Evolutionary conservation across 2,888 invertebrate genomes (phyloP).

Genomic region (Stenodera caucasica): DNA sequence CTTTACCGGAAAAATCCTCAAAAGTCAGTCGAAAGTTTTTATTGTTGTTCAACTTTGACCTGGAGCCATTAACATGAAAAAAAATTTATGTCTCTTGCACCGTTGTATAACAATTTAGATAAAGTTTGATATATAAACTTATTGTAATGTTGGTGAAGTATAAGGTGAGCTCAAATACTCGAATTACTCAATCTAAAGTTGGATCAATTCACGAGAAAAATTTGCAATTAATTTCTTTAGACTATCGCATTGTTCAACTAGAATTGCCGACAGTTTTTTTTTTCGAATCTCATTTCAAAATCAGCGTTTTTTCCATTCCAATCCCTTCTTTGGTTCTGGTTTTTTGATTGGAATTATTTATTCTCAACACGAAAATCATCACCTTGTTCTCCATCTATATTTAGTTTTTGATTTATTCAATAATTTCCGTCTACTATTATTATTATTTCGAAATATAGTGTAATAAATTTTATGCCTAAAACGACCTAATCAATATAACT

Average conservation of each 20-base stretch:
- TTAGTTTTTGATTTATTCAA: neutral
- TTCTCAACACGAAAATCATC: neutral
- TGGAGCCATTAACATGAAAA: neutral
- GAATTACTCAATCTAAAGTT: neutral
- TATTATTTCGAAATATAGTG: neutral
- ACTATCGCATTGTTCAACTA: neutral
- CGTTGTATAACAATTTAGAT: neutral
- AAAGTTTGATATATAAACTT: neutral
- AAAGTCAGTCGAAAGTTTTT: neutral
- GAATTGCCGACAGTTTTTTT: neutral
- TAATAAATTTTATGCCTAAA: neutral
- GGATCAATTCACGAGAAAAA: too few species aligned
- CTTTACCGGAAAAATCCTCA: neutral
- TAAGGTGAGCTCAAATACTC: too few species aligned
- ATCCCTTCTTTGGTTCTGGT: neutral
- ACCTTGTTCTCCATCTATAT: neutral
- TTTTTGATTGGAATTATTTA: neutral
- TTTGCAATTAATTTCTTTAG: neutral
- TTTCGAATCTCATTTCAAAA: neutral
- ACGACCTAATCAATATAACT: neutral
- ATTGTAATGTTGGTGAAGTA: too few species aligned
- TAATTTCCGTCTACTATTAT: neutral
- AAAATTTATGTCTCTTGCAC: neutral
- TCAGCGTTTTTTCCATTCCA: neutral
- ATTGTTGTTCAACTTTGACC: constrained; percentile 2